A percentile compares a stretch with the other conserved stretches of the same genome.
Evolutionary conservation across 2,113 vertebrate species (phyloP).

Genomic region (Leucopsar rothschildi): DNA sequence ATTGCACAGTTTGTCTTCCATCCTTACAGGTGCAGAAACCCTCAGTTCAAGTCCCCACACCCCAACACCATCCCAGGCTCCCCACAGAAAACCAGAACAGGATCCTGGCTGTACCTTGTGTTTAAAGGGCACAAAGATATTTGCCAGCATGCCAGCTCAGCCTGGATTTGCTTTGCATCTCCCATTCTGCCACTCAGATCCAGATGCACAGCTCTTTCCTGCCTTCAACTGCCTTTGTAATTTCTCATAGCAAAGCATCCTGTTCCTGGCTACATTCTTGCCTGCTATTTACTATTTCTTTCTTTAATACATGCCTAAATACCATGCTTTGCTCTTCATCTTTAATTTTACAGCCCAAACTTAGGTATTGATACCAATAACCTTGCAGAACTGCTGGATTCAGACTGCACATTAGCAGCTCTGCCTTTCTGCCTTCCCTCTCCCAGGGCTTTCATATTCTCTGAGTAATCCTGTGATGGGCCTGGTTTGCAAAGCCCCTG

Average conservation of each 20-base stretch:
- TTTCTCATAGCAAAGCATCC: background rate
- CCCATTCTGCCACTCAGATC: background rate
- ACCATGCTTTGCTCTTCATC: background rate
- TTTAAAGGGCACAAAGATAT: background rate
- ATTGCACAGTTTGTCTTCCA: background rate
- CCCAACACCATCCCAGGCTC: background rate
- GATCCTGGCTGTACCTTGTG: background rate
- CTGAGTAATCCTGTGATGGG: background rate
- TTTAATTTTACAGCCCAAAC: slow-evolving; percentile 25
- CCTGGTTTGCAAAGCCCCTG: background rate
- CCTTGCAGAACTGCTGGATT: background rate
- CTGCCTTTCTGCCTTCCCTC: background rate
- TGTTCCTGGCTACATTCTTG: background rate
- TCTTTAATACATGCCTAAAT: background rate
- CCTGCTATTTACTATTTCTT: background rate
- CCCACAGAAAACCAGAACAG: background rate
- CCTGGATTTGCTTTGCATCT: background rate
- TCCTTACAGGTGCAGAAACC: background rate
- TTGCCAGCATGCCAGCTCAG: background rate
- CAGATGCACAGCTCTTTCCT: background rate
- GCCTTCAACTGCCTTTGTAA: background rate
- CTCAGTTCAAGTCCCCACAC: background rate
- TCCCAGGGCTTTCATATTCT: background rate
- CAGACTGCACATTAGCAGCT: background rate
- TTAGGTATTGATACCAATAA: background rate